Evolutionary conservation across 1,140 invertebrate species (phyloP).

Genomic region (Triops cancriformis): DNA sequence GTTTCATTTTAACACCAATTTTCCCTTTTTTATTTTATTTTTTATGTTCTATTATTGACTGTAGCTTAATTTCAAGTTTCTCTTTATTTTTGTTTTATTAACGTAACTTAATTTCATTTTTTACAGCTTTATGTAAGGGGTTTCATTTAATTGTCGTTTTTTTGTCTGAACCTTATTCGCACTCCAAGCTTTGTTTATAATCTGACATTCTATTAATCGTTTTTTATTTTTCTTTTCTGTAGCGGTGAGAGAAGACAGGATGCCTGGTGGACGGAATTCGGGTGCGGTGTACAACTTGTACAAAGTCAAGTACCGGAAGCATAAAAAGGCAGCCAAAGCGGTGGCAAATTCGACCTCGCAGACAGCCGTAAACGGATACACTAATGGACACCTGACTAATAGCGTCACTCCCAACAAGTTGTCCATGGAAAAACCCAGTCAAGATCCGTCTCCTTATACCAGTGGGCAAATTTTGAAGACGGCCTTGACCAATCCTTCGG

Average conservation of each 20-base stretch:
- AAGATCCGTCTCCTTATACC: constrained; percentile 57
- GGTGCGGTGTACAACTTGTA: constrained; percentile 98
- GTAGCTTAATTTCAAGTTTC: too few relatives aligned
- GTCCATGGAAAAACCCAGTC: constrained; percentile 39
- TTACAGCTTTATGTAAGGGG: too few relatives aligned
- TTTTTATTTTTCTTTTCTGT: constrained; percentile 34
- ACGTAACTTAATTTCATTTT: too few relatives aligned
- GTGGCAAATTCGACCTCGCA: not conserved
- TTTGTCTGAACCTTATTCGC: too few relatives aligned
- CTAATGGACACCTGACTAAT: constrained; percentile 36
- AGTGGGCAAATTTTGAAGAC: constrained; percentile 89
- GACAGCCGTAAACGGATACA: constrained; percentile 33
- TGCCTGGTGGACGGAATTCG: constrained; percentile 96
- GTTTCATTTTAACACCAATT: too few relatives aligned
- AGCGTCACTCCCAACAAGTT: constrained; percentile 39
- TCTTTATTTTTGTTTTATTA: too few relatives aligned
- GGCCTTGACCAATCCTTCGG: constrained; percentile 84
- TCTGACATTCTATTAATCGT: not conserved
- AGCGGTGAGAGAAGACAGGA: constrained; percentile 96
- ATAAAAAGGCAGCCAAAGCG: constrained; percentile 58
- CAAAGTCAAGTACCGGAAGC: constrained; percentile 81
- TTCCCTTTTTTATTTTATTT: too few relatives aligned
- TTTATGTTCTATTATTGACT: too few relatives aligned
- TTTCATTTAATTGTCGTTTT: too few relatives aligned
- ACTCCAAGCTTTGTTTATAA: too few relatives aligned